These are phyloP conservation scores for Pyrocoelia pectoralis DNA, from an alignment of 2,888 invertebrate species.

Conservation along the genomic window DNA sequence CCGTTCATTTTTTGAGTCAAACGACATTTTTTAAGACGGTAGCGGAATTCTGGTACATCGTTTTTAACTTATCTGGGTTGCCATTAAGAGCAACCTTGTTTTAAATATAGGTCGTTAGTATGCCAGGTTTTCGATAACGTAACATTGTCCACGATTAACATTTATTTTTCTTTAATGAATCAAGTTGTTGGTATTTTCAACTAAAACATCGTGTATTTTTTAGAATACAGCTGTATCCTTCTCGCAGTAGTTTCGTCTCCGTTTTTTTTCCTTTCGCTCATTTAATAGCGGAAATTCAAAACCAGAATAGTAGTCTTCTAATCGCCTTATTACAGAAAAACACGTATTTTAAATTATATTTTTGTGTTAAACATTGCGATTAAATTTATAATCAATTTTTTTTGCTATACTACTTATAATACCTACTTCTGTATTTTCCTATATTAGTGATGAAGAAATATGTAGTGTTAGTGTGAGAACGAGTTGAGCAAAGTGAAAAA, in stretches of 20 bases:
- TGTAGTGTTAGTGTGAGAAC: not conserved
- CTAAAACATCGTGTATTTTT: slow-evolving; percentile 35
- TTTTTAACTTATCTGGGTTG: slow-evolving; percentile 56
- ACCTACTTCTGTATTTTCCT: not conserved
- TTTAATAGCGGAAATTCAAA: slow-evolving; percentile 22
- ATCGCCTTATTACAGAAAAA: not conserved
- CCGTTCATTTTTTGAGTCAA: slow-evolving; percentile 41
- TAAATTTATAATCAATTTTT: not conserved
- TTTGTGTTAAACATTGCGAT: slow-evolving; percentile 1
- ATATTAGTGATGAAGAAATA: not conserved
- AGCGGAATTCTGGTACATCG: slow-evolving; percentile 59
- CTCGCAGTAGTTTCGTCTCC: slow-evolving; percentile 16
- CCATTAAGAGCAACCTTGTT: slow-evolving; percentile 57
- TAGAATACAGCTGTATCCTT: slow-evolving; percentile 25
- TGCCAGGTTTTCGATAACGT: slow-evolving; percentile 50
- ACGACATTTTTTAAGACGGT: slow-evolving; percentile 54
- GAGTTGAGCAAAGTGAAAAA: not conserved
- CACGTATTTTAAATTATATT: slow-evolving; percentile 5
- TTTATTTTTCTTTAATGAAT: slow-evolving; percentile 55
- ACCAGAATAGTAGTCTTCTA: slow-evolving; percentile 13
- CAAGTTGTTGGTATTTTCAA: slow-evolving; percentile 40
- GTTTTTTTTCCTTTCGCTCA: not conserved
- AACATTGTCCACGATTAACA: slow-evolving; percentile 48
- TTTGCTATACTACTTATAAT: not conserved
- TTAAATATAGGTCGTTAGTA: slow-evolving; percentile 53